Evolutionary conservation across 2,797 vertebrate species (phyloP), one percentile per base, ranked within the genome.

Genomic region (Oceanodroma leucorhoa): DNA sequence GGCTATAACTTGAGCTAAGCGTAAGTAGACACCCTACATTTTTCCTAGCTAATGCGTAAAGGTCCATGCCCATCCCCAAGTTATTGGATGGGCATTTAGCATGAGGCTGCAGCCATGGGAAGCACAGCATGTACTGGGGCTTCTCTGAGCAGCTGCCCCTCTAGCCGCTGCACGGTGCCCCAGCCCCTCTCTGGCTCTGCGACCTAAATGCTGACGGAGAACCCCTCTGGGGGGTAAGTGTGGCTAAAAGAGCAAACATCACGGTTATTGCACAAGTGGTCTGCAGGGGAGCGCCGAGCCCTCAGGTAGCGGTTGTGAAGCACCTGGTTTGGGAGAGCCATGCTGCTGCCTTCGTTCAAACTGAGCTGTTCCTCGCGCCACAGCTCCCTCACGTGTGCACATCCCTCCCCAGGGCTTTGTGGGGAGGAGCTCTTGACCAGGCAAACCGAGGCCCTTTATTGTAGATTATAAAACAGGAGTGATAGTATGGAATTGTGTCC

Each of bases 181-280:
- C n/a, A 36, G 54, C 3, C 24, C 19, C 34, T 38, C 55, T 66
- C 20, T 2, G 2, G 27, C 53, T 66, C 58, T 48, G 41, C 0
- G 5, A 73, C 30, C 27, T 26, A 55, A 43, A 72, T 34, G 32
- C 38, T 64, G 20, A 51, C 50, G 46, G 61, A 36, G 12, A 34
- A 32, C 27, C 10, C 27, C 7, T 71, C 29, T 1, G 34, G 13
- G 11, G 26, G 22, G 8, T 22, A 65, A 40, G 36, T 23, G 27
- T 40, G 48, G 30, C 10, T n/a, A 21, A 55, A 75, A 21, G 11
- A 65, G 51, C 36, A 60, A 65, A 78, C 4, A 2, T 43, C 29
- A 29, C 0, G 1, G 40, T 45, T 58, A 29, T 11, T 38, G 45
- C n/a, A 41, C 0, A 2, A 66, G n/a, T 2, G 2, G 27, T 36